Conservation (phyloP, 2,113 vertebrate genomes). For the Pygoscelis antarcticus region DNA sequence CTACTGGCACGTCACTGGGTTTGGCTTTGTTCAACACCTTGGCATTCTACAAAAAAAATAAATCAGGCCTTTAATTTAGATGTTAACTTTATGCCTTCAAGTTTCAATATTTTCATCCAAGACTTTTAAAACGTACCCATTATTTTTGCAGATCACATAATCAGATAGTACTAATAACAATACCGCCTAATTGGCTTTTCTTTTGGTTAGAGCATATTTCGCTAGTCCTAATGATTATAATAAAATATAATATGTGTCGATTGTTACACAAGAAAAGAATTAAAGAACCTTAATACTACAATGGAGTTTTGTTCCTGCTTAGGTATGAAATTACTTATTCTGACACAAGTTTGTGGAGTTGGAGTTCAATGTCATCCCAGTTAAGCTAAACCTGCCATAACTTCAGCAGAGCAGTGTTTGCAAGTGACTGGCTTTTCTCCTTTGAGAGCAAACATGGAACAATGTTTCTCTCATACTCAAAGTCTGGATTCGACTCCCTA, state of each 20-base stretch:
- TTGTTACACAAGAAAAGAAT: neutral
- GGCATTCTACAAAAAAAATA: neutral
- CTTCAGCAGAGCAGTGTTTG: neutral
- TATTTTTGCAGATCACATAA: constrained; percentile 12
- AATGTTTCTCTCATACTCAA: neutral
- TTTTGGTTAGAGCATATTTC: neutral
- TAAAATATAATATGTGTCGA: neutral
- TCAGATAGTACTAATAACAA: constrained; percentile 27
- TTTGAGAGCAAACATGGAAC: neutral
- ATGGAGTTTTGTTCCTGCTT: neutral
- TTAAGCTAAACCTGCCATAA: neutral
- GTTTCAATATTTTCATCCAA: constrained; percentile 13
- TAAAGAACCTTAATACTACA: neutral
- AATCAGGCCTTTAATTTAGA: constrained; percentile 45
- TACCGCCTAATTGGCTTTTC: neutral
- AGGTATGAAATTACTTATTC: neutral
- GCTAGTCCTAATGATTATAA: neutral
- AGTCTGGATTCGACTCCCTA: neutral
- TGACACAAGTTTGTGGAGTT: neutral
- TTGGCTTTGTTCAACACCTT: constrained; percentile 28
- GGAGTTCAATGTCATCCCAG: neutral
- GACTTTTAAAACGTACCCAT: neutral
- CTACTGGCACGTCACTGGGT: neutral
- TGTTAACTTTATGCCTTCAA: neutral
- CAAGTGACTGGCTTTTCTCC: neutral